These are phyloP conservation scores for Escarpia spicata DNA, from an alignment of 2,888 invertebrate genomes.

Conservation along the genomic window DNA sequence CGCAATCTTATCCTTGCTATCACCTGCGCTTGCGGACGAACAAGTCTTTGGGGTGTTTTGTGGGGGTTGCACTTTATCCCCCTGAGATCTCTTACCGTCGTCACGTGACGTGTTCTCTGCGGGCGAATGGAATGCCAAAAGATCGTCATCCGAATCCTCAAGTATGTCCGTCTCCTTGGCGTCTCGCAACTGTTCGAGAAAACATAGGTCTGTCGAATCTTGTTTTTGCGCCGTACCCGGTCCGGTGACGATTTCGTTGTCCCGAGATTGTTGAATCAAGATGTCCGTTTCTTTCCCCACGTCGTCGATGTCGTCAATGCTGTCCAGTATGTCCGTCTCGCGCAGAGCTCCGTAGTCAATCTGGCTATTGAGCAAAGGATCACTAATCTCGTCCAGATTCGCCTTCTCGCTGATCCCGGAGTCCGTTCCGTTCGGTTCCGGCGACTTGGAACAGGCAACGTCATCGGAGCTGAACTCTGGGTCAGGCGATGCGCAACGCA, in stretches of 20 bases:
- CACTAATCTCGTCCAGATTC: not conserved
- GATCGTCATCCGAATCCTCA: not conserved
- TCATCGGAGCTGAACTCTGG: not conserved
- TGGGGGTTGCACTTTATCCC: not conserved
- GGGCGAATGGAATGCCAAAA: not conserved
- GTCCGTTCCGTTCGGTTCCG: not conserved
- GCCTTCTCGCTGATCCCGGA: not conserved
- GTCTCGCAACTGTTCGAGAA: slow-evolving; percentile 7
- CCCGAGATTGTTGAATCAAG: too few relatives aligned
- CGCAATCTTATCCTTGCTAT: not conserved
- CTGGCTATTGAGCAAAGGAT: slow-evolving; percentile 3
- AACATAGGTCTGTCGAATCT: not conserved
- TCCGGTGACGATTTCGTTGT: not conserved
- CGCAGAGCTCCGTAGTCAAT: not conserved
- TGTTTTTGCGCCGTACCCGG: not conserved
- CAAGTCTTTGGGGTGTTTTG: not conserved
- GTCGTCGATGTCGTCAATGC: not conserved
- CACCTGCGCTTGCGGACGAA: not conserved
- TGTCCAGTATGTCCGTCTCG: not conserved
- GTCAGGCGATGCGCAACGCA: not conserved
- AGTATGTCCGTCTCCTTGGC: slow-evolving; percentile 18
- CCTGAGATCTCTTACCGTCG: not conserved
- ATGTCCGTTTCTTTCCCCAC: not conserved
- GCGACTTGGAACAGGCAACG: not conserved
- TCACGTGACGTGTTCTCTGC: not conserved